Conservation (phyloP, 2,888 invertebrate genomes). For the Artemia sp. region DNA sequence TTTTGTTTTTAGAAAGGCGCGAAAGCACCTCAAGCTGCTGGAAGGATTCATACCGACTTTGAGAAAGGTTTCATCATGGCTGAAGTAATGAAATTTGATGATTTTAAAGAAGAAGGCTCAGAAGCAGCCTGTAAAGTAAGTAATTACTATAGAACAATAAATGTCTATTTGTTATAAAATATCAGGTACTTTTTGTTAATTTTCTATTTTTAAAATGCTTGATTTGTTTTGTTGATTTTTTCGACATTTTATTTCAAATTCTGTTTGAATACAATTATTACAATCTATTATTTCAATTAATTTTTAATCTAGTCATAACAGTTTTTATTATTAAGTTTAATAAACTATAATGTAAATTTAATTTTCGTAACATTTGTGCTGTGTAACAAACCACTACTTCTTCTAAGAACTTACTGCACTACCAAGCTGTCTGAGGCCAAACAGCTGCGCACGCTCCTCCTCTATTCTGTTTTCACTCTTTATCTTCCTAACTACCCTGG, state of each 20-base stretch:
- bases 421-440: no score
- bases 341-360: not conserved
- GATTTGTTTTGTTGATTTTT: not conserved
- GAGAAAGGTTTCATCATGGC: slow-evolving; percentile 99
- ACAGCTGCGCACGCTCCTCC: no score
- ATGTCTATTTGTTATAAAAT: not conserved
- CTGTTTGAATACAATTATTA: no score
- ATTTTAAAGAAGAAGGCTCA: slow-evolving; percentile 88
- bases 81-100: slow-evolving; percentile 94
- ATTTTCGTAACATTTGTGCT: slow-evolving; percentile 15
- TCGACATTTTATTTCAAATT: not conserved
- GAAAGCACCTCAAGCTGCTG: slow-evolving; percentile 96
- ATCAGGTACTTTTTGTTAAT: slow-evolving; percentile 13
- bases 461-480: no score
- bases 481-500: no score
- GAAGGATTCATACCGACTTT: slow-evolving; percentile 96
- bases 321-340: not conserved
- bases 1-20: slow-evolving; percentile 60
- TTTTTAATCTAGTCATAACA: not conserved
- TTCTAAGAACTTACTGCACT: no score
- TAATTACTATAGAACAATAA: not conserved
- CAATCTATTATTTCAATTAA: no score
- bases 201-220: slow-evolving; percentile 5
- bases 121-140: slow-evolving; percentile 69
- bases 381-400: not conserved